Conservation (phyloP, 1,140 invertebrate species). For the Atta cephalotes region DNA sequence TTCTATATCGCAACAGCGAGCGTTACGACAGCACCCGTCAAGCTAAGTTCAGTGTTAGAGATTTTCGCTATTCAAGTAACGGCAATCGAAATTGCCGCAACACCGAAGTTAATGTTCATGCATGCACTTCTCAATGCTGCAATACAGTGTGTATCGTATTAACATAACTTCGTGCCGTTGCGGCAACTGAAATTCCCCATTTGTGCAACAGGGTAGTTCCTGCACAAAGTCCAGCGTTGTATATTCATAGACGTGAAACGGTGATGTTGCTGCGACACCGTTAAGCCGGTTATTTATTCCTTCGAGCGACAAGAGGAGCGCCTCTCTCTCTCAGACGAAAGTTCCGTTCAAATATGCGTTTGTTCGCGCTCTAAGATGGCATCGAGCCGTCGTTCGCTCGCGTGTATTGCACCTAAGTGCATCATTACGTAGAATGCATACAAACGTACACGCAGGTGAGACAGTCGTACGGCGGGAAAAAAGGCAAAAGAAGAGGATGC, state of each 20-base stretch:
- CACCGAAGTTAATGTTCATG: constrained; percentile 30
- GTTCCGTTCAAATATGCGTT: constrained; percentile 32
- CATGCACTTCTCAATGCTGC: constrained; percentile 26
- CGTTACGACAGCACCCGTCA: neutral
- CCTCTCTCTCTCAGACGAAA: constrained; percentile 26
- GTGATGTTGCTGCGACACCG: neutral
- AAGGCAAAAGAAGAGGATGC: constrained; percentile 10
- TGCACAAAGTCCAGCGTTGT: neutral
- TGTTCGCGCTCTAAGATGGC: constrained; percentile 50
- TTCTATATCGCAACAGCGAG: constrained; percentile 7
- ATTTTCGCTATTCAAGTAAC: constrained; percentile 24
- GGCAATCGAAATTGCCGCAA: constrained; percentile 44
- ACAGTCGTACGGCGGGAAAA: constrained; percentile 14
- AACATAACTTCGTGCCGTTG: constrained; percentile 31
- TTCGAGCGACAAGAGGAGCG: neutral
- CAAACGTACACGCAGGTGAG: constrained; percentile 3
- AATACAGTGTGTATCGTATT: constrained; percentile 7
- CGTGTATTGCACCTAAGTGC: constrained; percentile 7
- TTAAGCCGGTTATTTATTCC: neutral
- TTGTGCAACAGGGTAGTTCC: constrained; percentile 33
- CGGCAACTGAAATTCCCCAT: constrained; percentile 36
- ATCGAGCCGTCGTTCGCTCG: constrained; percentile 39
- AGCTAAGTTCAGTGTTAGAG: constrained; percentile 48
- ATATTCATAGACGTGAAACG: neutral
- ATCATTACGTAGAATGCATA: constrained; percentile 28